These are phyloP conservation scores for Conchocele bisecta DNA, from an alignment of 2,888 invertebrate species.

Conservation along the genomic window DNA sequence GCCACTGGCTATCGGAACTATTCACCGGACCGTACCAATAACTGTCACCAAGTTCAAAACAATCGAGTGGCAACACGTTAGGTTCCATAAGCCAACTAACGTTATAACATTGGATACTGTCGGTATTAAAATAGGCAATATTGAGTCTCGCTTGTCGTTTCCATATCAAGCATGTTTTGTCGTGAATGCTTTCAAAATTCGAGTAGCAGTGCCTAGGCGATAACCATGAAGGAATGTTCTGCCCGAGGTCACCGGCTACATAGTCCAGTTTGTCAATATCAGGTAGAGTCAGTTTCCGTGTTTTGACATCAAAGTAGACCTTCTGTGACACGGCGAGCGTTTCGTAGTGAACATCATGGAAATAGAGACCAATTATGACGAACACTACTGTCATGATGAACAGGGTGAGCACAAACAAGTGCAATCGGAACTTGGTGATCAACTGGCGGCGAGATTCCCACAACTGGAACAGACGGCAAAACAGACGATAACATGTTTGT, in stretches of 20 bases:
- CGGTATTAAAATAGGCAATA: constrained; percentile 60
- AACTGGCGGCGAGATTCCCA: constrained; percentile 59
- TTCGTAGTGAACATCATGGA: constrained; percentile 62
- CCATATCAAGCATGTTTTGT: constrained; percentile 72
- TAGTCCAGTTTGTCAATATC: constrained; percentile 53
- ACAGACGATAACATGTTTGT: no score
- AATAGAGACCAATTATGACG: constrained; percentile 71
- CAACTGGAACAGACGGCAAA: constrained; percentile 47
- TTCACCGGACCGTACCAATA: constrained; percentile 78
- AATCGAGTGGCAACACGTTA: constrained; percentile 90
- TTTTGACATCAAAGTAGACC: constrained; percentile 70
- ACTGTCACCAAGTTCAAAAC: constrained; percentile 85
- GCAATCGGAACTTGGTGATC: constrained; percentile 65
- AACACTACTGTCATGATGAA: constrained; percentile 67
- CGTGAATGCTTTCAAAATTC: constrained; percentile 61
- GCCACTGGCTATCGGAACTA: constrained; percentile 59
- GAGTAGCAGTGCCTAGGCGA: constrained; percentile 70
- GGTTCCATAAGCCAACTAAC: constrained; percentile 91
- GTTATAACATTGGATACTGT: constrained; percentile 87
- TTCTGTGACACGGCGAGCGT: constrained; percentile 64
- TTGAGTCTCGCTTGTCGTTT: constrained; percentile 66
- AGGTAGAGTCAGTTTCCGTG: constrained; percentile 53
- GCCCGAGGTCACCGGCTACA: constrained; percentile 61
- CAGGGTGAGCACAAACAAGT: constrained; percentile 69
- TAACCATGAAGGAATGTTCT: constrained; percentile 70